Percentiles rank a stretch among this genome's conserved stretches.
phyloP scores from a whole-genome alignment of 2,797 vertebrate species.

The Sarcoramphus papa region DNA sequence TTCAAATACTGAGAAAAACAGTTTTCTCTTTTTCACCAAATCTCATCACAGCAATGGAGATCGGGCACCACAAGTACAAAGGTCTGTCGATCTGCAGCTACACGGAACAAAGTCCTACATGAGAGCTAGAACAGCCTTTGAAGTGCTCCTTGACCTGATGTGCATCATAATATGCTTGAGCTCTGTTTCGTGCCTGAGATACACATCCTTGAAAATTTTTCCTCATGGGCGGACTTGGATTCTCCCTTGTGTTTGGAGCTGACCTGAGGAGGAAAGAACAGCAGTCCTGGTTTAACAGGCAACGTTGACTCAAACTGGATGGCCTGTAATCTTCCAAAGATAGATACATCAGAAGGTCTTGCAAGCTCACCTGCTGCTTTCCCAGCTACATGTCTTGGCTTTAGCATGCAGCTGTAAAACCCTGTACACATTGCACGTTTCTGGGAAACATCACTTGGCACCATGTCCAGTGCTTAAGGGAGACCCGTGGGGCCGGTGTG shows the following conservation, averaged over 20 bases:
- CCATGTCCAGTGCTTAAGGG: background rate
- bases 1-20: background rate
- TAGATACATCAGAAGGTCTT: background rate
- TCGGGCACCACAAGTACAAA: background rate
- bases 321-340: background rate
- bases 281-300: background rate
- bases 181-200: background rate
- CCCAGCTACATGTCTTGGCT: background rate
- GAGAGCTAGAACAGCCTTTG: background rate
- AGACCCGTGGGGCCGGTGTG: background rate
- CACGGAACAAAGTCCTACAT: background rate
- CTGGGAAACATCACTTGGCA: background rate
- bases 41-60: background rate
- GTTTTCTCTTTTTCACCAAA: background rate
- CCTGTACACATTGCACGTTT: background rate
- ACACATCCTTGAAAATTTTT: background rate
- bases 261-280: background rate
- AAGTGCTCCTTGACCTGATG: background rate
- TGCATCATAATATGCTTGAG: background rate
- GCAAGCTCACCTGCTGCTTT: background rate
- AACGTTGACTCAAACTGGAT: background rate
- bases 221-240: background rate
- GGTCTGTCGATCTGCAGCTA: background rate
- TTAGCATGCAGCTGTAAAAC: background rate
- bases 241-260: background rate